Evolutionary conservation across 2,113 vertebrate species (phyloP), one percentile per base, ranked within the genome.

Genomic region (Pluvianellus socialis): DNA sequence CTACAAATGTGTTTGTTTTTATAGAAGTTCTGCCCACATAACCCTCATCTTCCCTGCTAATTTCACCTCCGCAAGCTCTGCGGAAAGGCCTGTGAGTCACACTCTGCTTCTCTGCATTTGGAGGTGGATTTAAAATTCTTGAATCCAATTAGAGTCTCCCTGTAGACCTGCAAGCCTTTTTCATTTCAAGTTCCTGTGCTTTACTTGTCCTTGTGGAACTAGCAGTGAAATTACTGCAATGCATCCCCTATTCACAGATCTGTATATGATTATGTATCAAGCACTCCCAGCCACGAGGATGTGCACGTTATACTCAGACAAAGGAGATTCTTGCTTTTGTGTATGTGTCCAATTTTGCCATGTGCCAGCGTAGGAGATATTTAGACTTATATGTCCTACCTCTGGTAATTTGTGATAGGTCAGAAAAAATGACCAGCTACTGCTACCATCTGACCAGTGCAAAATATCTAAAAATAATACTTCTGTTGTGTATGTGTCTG

Each of bases 141-240:
- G 56, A 91, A 96, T 96, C 65, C 38, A 96, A 84, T 97, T 94
- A 89, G 45, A 67, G 23, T 70, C 38, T 94, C 88, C 55, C 86
- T 0, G 0, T 62, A 86, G 91, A 67, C 23, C 23, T 15, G 23
- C 44, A 70, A 86, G 22, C n/a, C 56, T 83, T 83, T 80, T 74
- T 75, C 16, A 63, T 94, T 90, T 92, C 21, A 27, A 47, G n/a
- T 93, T 95, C 38, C 66, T 86, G 44, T 76, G 66, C 76, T 84
- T 89, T 94, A 70, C 52, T 71, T 74, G 53, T 75, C 56, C 63
- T 70, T 82, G 56, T 84, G 53, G 79, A 96, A 68, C 59, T 61
- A 94, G 76, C 42, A 93, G 28, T 88, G 35, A 89, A 95, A 92
- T 95, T 52, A 68, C 56, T 88, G n/a, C 59, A 40, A 5, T 73